Conservation (phyloP, 2,888 invertebrate species). For the Hypercompe scribonia region DNA sequence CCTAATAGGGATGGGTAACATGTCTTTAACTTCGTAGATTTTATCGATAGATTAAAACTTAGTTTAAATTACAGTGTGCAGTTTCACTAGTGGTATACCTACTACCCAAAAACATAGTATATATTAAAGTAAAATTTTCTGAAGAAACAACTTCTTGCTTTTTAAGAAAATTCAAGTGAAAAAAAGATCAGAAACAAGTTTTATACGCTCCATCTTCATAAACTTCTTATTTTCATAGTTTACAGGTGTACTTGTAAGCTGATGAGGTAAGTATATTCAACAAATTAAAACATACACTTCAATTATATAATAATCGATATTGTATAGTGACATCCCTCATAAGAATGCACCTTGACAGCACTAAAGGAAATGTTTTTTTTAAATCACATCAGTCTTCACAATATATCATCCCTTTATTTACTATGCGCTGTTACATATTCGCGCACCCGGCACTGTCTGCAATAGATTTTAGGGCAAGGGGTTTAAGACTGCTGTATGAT, state of each 20-base stretch:
- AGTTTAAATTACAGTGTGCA: not conserved
- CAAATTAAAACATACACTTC: not conserved
- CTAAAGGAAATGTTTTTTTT: constrained; percentile 83
- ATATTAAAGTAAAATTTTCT: not conserved
- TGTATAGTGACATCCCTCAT: constrained; percentile 55
- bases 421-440: constrained; percentile 78
- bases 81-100: too few relatives aligned
- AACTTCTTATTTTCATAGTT: not conserved
- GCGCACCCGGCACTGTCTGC: constrained; percentile 78
- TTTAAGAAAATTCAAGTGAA: not conserved
- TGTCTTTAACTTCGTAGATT: constrained; percentile 19
- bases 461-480: constrained; percentile 65
- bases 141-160: not conserved
- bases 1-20: constrained; percentile 43
- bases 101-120: not conserved
- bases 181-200: not conserved
- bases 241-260: not conserved
- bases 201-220: not conserved
- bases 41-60: constrained; percentile 18
- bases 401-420: constrained; percentile 86
- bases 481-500: constrained; percentile 54
- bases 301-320: constrained; percentile 42
- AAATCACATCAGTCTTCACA: constrained; percentile 80
- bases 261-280: not conserved
- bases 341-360: constrained; percentile 83